Evolutionary conservation across 2,797 vertebrate genomes (phyloP).

Genomic region (Scyliorhinus canicula): DNA sequence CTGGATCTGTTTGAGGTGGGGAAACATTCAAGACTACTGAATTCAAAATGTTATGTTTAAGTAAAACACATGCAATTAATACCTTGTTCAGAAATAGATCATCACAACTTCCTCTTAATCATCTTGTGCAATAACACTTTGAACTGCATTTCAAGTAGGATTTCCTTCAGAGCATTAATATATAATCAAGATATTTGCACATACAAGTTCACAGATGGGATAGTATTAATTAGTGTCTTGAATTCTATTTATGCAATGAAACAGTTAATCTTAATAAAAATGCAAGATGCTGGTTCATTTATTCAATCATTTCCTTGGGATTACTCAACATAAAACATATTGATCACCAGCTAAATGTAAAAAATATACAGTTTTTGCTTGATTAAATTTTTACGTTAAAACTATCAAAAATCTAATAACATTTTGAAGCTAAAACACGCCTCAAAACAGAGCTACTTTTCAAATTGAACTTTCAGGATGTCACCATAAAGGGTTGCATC

Average conservation of each 20-base stretch:
- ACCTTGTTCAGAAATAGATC: background rate
- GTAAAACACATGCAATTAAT: background rate
- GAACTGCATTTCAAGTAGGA: background rate
- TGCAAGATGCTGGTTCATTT: background rate
- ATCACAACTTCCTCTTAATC: no score
- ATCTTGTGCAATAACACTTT: background rate
- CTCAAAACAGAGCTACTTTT: background rate
- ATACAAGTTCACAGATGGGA: background rate
- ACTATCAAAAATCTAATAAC: background rate
- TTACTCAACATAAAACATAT: background rate
- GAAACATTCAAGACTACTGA: no score
- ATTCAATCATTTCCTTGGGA: background rate
- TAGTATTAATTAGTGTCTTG: background rate
- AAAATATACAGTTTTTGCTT: background rate
- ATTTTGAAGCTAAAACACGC: background rate
- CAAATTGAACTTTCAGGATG: constrained; percentile 1
- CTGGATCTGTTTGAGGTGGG: background rate
- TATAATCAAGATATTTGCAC: background rate
- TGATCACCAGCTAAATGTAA: background rate
- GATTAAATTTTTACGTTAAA: background rate
- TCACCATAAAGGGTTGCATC: background rate
- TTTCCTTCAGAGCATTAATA: background rate
- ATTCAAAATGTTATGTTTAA: background rate
- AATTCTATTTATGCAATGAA: background rate
- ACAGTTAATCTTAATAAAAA: background rate